Conservation (phyloP, 2,888 invertebrate genomes). For the Lasioglossum malachurum region DNA sequence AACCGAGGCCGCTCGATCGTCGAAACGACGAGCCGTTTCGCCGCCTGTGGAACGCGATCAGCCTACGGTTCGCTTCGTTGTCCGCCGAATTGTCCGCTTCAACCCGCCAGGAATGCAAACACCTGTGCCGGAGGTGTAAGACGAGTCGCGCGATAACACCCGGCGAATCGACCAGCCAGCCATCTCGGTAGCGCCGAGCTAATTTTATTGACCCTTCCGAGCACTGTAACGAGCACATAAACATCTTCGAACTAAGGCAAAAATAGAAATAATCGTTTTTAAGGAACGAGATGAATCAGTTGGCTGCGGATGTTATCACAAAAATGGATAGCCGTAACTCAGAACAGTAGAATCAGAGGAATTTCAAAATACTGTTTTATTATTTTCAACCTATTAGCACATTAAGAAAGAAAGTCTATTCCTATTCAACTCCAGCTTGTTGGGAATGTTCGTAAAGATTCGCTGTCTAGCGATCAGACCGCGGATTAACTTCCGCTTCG, state of each 20-base stretch:
- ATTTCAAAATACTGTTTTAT: too few species aligned
- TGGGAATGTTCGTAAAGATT: too few species aligned
- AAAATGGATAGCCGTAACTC: neutral
- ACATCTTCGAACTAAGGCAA: neutral
- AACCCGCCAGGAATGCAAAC: slow-evolving; percentile 63
- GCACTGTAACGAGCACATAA: neutral
- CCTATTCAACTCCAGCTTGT: too few species aligned
- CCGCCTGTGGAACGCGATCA: neutral
- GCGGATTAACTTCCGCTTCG: neutral
- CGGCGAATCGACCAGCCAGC: slow-evolving; percentile 48
- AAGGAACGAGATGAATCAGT: neutral
- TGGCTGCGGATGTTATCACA: neutral
- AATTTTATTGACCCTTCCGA: slow-evolving; percentile 3
- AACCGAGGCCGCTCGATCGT: slow-evolving; percentile 16
- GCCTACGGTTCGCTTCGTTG: slow-evolving; percentile 9
- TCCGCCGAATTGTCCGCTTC: slow-evolving; percentile 28
- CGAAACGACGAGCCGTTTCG: neutral
- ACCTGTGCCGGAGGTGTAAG: slow-evolving; percentile 61
- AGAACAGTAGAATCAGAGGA: too few species aligned
- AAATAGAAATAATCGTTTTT: neutral
- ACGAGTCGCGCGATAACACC: slow-evolving; percentile 65
- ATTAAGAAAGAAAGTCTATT: neutral
- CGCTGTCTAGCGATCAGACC: neutral
- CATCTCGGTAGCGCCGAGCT: slow-evolving; percentile 11
- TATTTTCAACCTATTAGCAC: neutral